Conservation (phyloP, 2,888 invertebrate genomes). For the Keiferia lycopersicella region DNA sequence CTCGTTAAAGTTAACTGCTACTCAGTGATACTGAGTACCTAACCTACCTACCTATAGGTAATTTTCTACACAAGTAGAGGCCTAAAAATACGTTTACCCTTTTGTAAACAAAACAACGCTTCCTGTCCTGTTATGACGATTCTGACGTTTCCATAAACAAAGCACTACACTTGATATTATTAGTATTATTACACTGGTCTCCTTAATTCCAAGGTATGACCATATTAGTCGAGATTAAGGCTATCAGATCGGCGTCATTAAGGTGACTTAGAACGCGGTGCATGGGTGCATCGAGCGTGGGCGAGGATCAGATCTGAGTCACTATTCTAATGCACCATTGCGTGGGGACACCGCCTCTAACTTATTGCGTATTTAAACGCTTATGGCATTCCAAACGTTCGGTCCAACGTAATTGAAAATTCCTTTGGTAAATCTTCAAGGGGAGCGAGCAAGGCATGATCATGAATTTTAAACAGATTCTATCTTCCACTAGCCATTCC, state of each 20-base stretch:
- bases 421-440: not conserved
- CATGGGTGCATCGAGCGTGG: slow-evolving; percentile 43
- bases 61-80: no score
- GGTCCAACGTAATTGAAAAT: not conserved
- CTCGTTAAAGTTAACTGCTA: no score
- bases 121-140: not conserved
- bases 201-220: slow-evolving; percentile 32
- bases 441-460: not conserved
- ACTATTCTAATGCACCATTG: slow-evolving; percentile 41
- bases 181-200: slow-evolving; percentile 2
- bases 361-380: slow-evolving; percentile 42
- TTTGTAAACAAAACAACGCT: no score
- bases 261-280: slow-evolving; percentile 41
- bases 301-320: slow-evolving; percentile 49
- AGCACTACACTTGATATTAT: not conserved
- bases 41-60: no score
- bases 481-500: not conserved
- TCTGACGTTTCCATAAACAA: not conserved
- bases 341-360: slow-evolving; percentile 45
- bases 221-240: slow-evolving; percentile 38
- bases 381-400: slow-evolving; percentile 38
- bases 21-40: no score
- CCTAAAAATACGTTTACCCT: no score
- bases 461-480: not conserved
- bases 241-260: slow-evolving; percentile 39